Conservation (phyloP, 2,797 vertebrate genomes). For the Echeneis naucrates region DNA sequence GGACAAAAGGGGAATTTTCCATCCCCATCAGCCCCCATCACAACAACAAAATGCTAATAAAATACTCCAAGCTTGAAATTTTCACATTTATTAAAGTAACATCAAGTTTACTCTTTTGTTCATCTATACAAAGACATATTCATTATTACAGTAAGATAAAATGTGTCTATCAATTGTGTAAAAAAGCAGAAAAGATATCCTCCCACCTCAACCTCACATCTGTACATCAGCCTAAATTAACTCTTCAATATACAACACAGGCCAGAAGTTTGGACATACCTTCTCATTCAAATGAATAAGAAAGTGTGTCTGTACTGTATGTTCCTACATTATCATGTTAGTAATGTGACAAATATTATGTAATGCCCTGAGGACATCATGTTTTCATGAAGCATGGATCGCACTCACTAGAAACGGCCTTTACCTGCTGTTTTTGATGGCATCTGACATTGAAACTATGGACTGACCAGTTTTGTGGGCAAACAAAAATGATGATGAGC, state of each 20-base stretch:
- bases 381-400: conserved; percentile 42
- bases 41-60: too few relatives aligned
- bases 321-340: neutral
- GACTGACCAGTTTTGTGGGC: neutral
- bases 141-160: neutral
- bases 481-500: neutral
- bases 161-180: neutral
- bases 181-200: too few relatives aligned
- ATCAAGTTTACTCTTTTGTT: neutral
- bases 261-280: too few relatives aligned
- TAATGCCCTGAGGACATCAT: conserved; percentile 29
- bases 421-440: neutral
- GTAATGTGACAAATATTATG: conserved; percentile 33
- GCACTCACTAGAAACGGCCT: conserved; percentile 13
- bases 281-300: too few relatives aligned
- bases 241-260: too few relatives aligned
- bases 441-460: neutral
- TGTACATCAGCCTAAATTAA: neutral
- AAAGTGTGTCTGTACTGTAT: too few relatives aligned
- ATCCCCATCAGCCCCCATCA: too few relatives aligned
- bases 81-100: too few relatives aligned
- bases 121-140: neutral
- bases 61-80: too few relatives aligned
- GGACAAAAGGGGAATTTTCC: too few relatives aligned
- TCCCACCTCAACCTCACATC: too few relatives aligned